Evolutionary conservation across 1,140 invertebrate genomes (phyloP).

Genomic region (Zaprionus nigranus): DNA sequence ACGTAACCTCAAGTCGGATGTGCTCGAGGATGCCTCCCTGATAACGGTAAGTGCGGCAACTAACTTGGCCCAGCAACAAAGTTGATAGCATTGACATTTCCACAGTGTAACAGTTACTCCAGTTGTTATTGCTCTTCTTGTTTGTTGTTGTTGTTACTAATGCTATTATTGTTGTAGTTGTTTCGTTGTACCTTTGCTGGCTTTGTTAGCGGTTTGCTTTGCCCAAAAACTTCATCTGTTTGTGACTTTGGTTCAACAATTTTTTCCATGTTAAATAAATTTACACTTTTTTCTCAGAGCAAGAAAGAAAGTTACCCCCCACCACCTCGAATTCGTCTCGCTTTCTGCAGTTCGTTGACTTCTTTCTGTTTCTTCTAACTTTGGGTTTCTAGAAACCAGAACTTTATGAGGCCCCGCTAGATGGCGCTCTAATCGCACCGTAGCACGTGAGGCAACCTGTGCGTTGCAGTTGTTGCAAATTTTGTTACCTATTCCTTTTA

Average conservation of each 20-base stretch:
- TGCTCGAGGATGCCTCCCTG: conserved; percentile 82
- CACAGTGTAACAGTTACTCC: conserved; percentile 37
- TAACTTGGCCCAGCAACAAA: conserved; percentile 11
- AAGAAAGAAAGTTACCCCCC: conserved; percentile 66
- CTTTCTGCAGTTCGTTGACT: conserved; percentile 63
- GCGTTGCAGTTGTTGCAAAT: conserved; percentile 2
- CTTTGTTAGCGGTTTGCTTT: conserved; percentile 1
- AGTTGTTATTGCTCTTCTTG: conserved; percentile 17
- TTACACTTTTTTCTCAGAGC: conserved; percentile 61
- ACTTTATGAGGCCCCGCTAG: conserved; percentile 21
- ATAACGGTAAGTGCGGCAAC: conserved; percentile 73
- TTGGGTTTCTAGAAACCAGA: conserved; percentile 19
- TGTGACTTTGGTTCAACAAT: conserved; percentile 38
- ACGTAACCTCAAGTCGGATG: conserved; percentile 79
- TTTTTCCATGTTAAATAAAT: conserved; percentile 77
- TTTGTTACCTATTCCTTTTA: neutral
- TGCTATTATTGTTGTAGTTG: conserved; percentile 25
- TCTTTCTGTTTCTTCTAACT: conserved; percentile 8
- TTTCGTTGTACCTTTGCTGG: conserved; percentile 22
- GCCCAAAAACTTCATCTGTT: conserved; percentile 20
- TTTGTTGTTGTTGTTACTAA: conserved; percentile 4
- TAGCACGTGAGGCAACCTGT: conserved; percentile 21
- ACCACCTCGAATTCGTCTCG: neutral
- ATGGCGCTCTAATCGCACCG: conserved; percentile 32
- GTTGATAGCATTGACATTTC: conserved; percentile 52